Base-by-base conservation (phyloP, 2,797 vertebrate species). In the Sebastiscus tertius region DNA sequence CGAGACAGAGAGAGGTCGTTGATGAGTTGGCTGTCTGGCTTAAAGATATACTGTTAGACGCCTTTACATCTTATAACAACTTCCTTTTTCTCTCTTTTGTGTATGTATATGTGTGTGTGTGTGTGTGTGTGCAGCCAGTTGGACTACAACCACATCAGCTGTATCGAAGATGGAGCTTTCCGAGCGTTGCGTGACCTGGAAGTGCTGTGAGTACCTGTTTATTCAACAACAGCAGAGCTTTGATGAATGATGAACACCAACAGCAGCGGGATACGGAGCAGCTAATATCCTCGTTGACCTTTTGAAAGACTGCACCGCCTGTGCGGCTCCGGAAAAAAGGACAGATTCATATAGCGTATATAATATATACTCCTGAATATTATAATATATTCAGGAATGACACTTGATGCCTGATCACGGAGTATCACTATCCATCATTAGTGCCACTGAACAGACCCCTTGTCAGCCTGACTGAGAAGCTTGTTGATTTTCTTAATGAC, bases 111-210 rank as follows among this genome's bases (percentile, higher is more conserved):
- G 31, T 64, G 22, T 59, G 34, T 77, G 77, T 81, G 75, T 81
- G 56, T 24, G 31, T 64, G 22, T 59, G 34, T 76, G 75, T 94
- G 95, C 96, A 99, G 98, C 95, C 98, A 99, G 92, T 94, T 99
- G 97, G 98, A 99, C 96, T 99, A 98, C 96, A 99, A 99, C 96
- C 98, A 99, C 94, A 99, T 99, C 96, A 98, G 96, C 96, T 99
- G 98, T 88, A 99, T 99, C 85, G 98, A 99, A 94, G 98, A 99
- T 83, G 98, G 98, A 92, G 97, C 98, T 0, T 99, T 99, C 84
- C 94, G 98, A 93, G 98, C 98, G 34, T 95, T 99, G 80, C 97
- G 98, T 70, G 98, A 99, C 96, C 96, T 99, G 96, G 98, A 99
- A 97, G 98, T 99, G 73, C 98, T 99, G 98, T 99, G 91, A 99